Evolutionary conservation across 2,797 vertebrate genomes (phyloP), one percentile per base, ranked within the genome.

Genomic region (Strix occidentalis): DNA sequence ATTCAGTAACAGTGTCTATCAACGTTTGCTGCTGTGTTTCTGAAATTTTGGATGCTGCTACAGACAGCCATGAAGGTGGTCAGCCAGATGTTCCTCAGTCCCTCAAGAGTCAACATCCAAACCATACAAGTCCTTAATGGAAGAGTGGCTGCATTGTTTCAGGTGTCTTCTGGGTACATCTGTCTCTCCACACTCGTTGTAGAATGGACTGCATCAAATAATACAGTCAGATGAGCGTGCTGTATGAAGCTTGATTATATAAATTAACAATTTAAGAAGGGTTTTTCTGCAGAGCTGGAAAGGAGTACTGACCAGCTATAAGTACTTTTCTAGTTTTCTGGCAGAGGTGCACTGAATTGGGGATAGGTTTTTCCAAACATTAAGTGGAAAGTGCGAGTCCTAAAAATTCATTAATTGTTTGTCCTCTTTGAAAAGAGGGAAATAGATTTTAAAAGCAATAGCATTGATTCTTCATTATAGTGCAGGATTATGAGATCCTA

Each of bases 401-500:
- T 84, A 71, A 89, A 92, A 90, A 72, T 54, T 18, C 33, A 43
- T 89, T 90, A 5, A 39, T 53, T 87, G 21, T 64, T 94, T 84
- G 15, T 80, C 16, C 6, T 65, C 16, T 65, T 33, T 75, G 54
- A 74, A 80, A 90, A 65, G 12, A 94, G 33, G 31, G 29, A 78
- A 89, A 90, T 24, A 76, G 69, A 63, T 81, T 84, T 87, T n/a
- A 78, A 93, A 92, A 85, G 43, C n/a, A 93, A 63, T 56, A 45
- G 1, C 53, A 95, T 96, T 94, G 87, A 95, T 95, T 95, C 68
- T 90, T 89, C 83, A 86, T 94, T 95, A 83, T 45, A 69, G 17
- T 78, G 60, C 93, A 94, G 93, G 96, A 97, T 96, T 97, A 96
- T 97, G 96, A 96, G 91, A 90, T 87, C 57, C 84, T 83, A 96